Percentiles rank a stretch among this genome's conserved stretches.
Evolutionary conservation across 2,113 vertebrate genomes (phyloP).

Genomic region (Alligator sinensis): DNA sequence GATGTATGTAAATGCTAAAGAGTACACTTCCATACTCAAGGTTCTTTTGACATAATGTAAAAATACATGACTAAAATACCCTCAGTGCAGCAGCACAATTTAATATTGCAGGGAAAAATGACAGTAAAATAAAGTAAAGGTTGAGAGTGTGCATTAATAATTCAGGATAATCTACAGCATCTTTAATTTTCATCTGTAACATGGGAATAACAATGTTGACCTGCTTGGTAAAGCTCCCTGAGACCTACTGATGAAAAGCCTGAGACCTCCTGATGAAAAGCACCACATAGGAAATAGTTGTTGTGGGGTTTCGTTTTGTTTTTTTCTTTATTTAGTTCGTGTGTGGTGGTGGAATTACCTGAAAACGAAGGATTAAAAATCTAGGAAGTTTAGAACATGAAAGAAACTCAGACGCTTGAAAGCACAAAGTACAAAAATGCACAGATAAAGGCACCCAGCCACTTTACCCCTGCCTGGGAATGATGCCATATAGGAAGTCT

Average conservation of each 20-base stretch:
- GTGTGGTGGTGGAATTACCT: not conserved
- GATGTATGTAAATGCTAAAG: conserved; percentile 16
- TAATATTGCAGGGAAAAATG: conserved; percentile 68
- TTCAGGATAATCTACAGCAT: conserved; percentile 53
- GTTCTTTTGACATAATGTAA: conserved; percentile 48
- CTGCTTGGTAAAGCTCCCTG: conserved; percentile 54
- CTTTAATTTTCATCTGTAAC: conserved; percentile 66
- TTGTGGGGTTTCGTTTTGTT: not conserved
- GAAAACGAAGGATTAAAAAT: not conserved
- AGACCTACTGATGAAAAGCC: conserved; percentile 31
- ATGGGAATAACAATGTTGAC: conserved; percentile 56
- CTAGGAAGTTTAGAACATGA: not conserved
- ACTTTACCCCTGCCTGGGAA: not conserved
- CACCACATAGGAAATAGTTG: not conserved
- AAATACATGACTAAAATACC: conserved; percentile 55
- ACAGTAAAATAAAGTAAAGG: conserved; percentile 66
- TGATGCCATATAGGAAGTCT: not conserved
- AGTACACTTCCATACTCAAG: not conserved
- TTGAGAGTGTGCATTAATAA: conserved; percentile 70
- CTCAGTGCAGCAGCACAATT: conserved; percentile 47
- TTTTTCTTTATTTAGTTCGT: too few species aligned
- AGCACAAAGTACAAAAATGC: not conserved
- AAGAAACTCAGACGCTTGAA: not conserved
- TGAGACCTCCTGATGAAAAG: conserved; percentile 36
- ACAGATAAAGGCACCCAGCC: not conserved